Base-by-base conservation (phyloP, 2,797 vertebrate species). In the Leuciscus waleckii region DNA sequence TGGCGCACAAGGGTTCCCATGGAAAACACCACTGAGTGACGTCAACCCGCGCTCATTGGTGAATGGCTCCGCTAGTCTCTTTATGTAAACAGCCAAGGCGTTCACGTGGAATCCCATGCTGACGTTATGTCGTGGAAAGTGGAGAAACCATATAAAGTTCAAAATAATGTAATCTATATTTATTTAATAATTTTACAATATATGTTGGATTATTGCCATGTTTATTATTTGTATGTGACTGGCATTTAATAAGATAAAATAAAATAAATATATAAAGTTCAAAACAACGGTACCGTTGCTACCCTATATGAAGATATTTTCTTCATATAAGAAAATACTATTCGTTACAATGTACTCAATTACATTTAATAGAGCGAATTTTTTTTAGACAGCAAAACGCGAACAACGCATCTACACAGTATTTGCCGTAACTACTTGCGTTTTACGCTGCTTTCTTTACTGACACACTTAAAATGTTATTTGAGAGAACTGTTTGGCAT, bases 71-170 rank as follows among this genome's bases (percentile, higher is more conserved):
- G 92, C 92, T 93, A 61, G 46, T 94, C 90, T 89, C 78, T 95
- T 95, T 95, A 95, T 87, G 93, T 95, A 94, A 95, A 94, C 90
- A 87, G 87, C 86, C 26, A 56, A 19, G 23, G 82, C 79, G 1
- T 87, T 92, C 95, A 95, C 94, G 94, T 95, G 94, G 93, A 94
- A 86, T 86, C 70, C 91, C 93, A 94, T 93, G 94, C 92, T 93
- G 93, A 19, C 10, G 65, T 58, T 70, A 29, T 61, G 32, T 14
- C n/a, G 65, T 4, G 26, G 32, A n/a, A 71, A 79, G 3, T 41
- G 7, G 56, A 43, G 79, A 69, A 39, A n/a, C 29, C 10, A 8
- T 29, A 75, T 68, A 39, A 54, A 35, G 26, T 39, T 67, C 26
- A 5, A 41, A 79, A 83, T 5, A 35, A 35, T 35, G 35, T 5